Conservation (phyloP, 2,888 invertebrate species). For the Phortica magna region DNA sequence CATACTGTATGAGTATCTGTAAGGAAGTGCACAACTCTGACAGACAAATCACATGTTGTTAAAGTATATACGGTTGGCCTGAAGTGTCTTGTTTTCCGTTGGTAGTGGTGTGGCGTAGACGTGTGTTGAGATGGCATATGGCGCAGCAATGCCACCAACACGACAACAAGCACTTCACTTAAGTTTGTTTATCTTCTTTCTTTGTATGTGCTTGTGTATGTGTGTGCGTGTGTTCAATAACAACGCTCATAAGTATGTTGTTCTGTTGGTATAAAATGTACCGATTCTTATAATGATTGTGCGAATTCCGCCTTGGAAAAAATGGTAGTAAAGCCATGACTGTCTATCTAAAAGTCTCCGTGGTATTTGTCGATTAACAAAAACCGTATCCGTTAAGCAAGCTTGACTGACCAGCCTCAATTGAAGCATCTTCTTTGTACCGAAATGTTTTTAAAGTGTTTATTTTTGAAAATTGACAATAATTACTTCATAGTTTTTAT, state of each 20-base stretch:
- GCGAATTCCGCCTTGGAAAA: too few relatives aligned
- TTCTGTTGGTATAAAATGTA: too few relatives aligned
- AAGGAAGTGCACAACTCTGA: constrained; percentile 18
- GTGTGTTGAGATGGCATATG: not conserved
- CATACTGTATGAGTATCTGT: not conserved
- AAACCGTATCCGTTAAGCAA: too few relatives aligned
- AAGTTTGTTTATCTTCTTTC: constrained; percentile 28
- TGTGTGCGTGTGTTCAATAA: constrained; percentile 18
- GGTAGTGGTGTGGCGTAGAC: too few relatives aligned
- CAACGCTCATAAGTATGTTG: not conserved
- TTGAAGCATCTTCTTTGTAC: too few relatives aligned
- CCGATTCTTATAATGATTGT: too few relatives aligned
- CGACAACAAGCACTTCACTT: constrained; percentile 25
- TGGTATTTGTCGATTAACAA: too few relatives aligned
- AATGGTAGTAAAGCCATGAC: too few relatives aligned
- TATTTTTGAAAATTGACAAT: not conserved
- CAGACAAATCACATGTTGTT: constrained; percentile 23
- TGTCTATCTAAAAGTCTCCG: too few relatives aligned
- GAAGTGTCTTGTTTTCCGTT: not conserved
- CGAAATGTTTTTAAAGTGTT: too few relatives aligned
- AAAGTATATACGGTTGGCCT: not conserved
- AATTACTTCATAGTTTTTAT: not conserved
- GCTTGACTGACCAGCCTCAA: too few relatives aligned
- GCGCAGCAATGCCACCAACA: not conserved
- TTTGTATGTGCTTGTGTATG: not conserved